phyloP scores from a whole-genome alignment of 1,140 invertebrate species.

The Augochlora pura region DNA sequence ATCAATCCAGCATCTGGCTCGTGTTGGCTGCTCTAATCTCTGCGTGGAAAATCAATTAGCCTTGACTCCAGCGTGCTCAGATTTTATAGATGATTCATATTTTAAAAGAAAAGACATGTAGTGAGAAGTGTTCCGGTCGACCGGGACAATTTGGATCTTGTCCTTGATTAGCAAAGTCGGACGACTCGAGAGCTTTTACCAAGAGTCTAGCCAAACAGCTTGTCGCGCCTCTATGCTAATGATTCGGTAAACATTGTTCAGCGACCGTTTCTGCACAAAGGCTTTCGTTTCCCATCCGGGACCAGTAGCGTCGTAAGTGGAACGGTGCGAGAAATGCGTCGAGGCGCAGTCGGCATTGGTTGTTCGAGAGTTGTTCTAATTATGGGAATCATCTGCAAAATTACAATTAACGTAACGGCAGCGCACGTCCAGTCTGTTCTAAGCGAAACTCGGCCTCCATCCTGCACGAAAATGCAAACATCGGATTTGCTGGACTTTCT shows the following conservation, averaged over 20 bases:
- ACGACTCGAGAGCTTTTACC: too few relatives aligned
- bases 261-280: background rate
- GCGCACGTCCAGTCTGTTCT: background rate
- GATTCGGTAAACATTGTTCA: background rate
- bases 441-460: background rate
- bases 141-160: background rate
- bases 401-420: background rate
- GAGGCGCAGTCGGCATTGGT: background rate
- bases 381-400: background rate
- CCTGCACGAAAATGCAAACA: too few relatives aligned
- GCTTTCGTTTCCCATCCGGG: background rate
- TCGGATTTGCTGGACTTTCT: too few relatives aligned
- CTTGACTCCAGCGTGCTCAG: too few relatives aligned
- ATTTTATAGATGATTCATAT: too few relatives aligned
- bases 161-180: background rate
- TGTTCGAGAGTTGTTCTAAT: background rate
- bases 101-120: too few relatives aligned
- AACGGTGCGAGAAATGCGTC: conserved; percentile 11
- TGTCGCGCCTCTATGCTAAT: too few relatives aligned
- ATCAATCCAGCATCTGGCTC: too few relatives aligned
- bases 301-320: conserved; percentile 12
- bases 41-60: too few relatives aligned
- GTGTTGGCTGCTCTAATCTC: too few relatives aligned
- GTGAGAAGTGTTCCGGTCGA: too few relatives aligned
- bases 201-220: too few relatives aligned